Conservation (phyloP, 1,140 invertebrate species). For the Drosophila kurseongensis region DNA sequence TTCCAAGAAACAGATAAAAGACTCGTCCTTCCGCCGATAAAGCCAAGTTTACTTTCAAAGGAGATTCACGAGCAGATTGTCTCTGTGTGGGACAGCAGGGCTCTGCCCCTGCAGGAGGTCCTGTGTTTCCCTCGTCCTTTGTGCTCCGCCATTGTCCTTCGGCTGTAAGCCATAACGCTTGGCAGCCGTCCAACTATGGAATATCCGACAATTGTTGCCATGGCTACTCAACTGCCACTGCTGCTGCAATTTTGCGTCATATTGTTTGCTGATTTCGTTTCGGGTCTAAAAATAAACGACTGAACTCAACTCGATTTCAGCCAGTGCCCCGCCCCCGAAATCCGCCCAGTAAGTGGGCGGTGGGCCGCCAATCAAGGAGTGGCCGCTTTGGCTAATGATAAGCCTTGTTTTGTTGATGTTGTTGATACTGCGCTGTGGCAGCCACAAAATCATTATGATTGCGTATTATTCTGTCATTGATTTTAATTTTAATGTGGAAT, state of each 20-base stretch:
- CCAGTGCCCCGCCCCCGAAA: background rate
- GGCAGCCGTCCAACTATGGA: slow-evolving; percentile 66
- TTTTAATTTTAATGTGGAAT: slow-evolving; percentile 70
- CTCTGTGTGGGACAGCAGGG: slow-evolving; percentile 14
- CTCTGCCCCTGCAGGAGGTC: slow-evolving; percentile 23
- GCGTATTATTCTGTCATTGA: slow-evolving; percentile 69
- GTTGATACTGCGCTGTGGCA: slow-evolving; percentile 21
- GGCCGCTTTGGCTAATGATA: slow-evolving; percentile 73
- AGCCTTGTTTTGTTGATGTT: slow-evolving; percentile 69
- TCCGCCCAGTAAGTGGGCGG: background rate
- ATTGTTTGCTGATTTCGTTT: slow-evolving; percentile 78
- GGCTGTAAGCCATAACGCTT: slow-evolving; percentile 42
- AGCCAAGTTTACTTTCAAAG: slow-evolving; percentile 38
- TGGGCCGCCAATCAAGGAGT: slow-evolving; percentile 63
- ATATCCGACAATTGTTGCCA: slow-evolving; percentile 52
- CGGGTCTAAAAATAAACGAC: slow-evolving; percentile 68
- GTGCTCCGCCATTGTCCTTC: slow-evolving; percentile 16
- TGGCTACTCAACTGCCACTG: slow-evolving; percentile 46
- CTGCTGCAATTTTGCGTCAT: slow-evolving; percentile 73
- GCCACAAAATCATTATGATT: slow-evolving; percentile 75
- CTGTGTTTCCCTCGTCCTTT: background rate
- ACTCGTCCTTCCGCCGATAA: background rate
- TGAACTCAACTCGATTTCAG: slow-evolving; percentile 8
- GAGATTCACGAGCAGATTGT: slow-evolving; percentile 18
- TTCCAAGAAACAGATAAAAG: background rate